These are phyloP conservation scores for Discoglossus pictus DNA, from an alignment of 2,797 vertebrate species.

Conservation along the genomic window DNA sequence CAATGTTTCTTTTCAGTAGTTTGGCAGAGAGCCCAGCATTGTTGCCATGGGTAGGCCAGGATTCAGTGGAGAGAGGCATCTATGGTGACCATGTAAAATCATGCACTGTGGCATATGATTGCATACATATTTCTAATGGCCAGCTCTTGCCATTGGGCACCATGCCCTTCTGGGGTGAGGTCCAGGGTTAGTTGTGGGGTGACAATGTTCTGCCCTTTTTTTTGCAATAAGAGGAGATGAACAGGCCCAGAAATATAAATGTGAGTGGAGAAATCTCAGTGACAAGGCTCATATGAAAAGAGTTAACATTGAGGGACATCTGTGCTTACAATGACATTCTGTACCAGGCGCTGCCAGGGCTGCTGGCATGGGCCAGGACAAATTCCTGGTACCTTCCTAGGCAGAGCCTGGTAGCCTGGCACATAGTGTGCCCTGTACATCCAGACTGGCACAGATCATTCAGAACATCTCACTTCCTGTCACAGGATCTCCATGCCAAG, in stretches of 20 bases:
- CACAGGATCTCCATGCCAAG: constrained; percentile 31
- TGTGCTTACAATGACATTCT: constrained; percentile 69
- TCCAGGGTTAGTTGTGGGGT: no score
- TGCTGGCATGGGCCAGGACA: constrained; percentile 64
- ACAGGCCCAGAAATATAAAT: constrained; percentile 15
- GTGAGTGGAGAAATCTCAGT: constrained; percentile 45
- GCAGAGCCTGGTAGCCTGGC: constrained; percentile 58
- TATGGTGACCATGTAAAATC: no score
- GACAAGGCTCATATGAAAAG: constrained; percentile 68
- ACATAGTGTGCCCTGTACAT: constrained; percentile 49
- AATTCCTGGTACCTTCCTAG: constrained; percentile 72
- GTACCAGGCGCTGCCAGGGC: constrained; percentile 69
- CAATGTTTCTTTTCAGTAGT: no score
- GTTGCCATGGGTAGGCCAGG: no score
- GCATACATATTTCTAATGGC: no score
- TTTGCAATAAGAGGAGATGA: no score
- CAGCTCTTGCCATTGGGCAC: not conserved
- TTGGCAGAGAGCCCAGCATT: no score
- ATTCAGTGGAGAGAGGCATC: no score
- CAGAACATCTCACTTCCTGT: constrained; percentile 37
- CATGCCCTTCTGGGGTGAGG: no score
- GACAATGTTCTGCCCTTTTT: no score
- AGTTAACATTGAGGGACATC: constrained; percentile 71
- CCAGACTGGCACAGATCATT: constrained; percentile 45
- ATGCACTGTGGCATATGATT: no score